Evolutionary conservation across 2,113 vertebrate genomes (phyloP), one percentile per base, ranked within the genome.

Genomic region (Gnathonemus longibarbis): DNA sequence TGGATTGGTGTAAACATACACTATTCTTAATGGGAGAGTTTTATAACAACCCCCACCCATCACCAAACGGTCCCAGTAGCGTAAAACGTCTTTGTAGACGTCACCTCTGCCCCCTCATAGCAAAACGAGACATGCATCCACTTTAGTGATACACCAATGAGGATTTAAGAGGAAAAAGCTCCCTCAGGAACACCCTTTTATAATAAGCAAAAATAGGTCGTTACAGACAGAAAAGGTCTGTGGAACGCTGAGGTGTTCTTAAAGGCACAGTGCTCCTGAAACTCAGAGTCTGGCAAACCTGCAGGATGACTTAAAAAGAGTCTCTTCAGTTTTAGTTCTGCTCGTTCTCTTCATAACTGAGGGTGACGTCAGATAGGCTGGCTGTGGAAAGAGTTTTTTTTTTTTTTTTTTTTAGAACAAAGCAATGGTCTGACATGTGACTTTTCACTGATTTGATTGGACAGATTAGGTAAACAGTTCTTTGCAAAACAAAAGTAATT

Each of bases 181-280:
- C 83, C 83, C 88, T 10, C 24, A 70, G 83, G 88, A 50, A 53
- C 46, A 62, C 13, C 24, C 70, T 89, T 89, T 86, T 89, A 91
- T 89, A 91, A 89, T 91, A 88, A 88, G 48, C 35, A 84, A 87
- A 93, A 35, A 48, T 92, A 46, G 91, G 91, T 93, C 91, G 87
- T 62, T 91, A 58, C 89, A 77, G 85, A 49, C 53, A 66, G 58
- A 49, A 89, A 91, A 58, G 53, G 58, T 89, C 91, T 70, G 80
- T 86, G 53, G 89, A 83, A 89, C 56, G 62, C 91, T 19, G 80
- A 31, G 13, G 58, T 19, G 17, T 58, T 39, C 53, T 90, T 84
- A 84, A 90, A 90, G 77, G 39, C 39, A 88, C 42, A 90, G 70
- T 5, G 19, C 50, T 35, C 21, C n/a, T 8, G 31, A 89, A 31